phyloP scores from a whole-genome alignment of 2,797 vertebrate species.

The Lophotriccus pileatus region DNA sequence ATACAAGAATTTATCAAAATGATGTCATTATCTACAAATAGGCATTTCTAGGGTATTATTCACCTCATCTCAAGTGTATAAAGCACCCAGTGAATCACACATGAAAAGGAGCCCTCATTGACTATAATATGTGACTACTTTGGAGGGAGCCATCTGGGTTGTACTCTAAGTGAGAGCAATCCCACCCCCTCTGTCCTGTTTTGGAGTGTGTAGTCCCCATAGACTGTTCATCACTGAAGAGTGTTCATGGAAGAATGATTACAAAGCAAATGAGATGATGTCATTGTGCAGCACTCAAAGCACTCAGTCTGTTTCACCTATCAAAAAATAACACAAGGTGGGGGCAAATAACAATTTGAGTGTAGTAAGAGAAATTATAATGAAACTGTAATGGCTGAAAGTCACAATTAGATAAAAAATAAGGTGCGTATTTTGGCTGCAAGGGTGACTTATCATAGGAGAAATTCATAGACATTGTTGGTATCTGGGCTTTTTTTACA shows the following conservation, averaged over 20 bases:
- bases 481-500: background rate
- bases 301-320: background rate
- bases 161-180: background rate
- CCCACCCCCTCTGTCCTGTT: background rate
- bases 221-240: background rate
- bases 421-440: background rate
- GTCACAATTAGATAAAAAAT: background rate
- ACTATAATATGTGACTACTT: background rate
- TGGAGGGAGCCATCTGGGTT: background rate
- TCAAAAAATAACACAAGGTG: background rate
- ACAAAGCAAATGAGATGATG: background rate
- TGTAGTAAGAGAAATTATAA: background rate
- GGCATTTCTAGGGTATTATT: background rate
- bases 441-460: background rate
- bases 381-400: background rate
- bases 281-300: background rate
- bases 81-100: slow-evolving; percentile 5
- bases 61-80: background rate
- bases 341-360: background rate
- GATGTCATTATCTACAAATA: background rate
- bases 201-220: background rate
- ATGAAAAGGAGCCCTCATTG: background rate
- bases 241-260: background rate
- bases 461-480: background rate
- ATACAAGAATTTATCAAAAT: background rate